A percentile compares a stretch with the other conserved stretches of the same genome.
Evolutionary conservation across 2,888 invertebrate genomes (phyloP).

Genomic region (Synanthedon formicaeformis): DNA sequence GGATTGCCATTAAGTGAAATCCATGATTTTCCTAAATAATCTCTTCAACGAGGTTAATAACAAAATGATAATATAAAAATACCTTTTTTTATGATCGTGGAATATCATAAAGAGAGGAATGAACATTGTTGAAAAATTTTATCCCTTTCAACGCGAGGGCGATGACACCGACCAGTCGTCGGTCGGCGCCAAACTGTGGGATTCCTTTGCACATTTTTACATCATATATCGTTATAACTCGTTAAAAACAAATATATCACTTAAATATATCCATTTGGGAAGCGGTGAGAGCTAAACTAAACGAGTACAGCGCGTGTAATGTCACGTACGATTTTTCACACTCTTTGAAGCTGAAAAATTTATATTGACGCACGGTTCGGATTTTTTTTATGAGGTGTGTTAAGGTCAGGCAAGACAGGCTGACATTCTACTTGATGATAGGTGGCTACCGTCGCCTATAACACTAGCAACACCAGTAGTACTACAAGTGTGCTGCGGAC

Average conservation of each 20-base stretch:
- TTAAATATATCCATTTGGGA: conserved; percentile 4
- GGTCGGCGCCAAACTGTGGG: conserved; percentile 7
- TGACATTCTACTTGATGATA: too few relatives aligned
- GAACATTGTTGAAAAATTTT: not conserved
- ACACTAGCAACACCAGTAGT: too few relatives aligned
- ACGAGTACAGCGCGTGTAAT: conserved; percentile 2
- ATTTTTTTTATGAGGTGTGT: not conserved
- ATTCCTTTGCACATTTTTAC: conserved; percentile 7
- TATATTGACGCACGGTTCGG: not conserved
- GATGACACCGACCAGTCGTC: conserved; percentile 4
- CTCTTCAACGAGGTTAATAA: conserved; percentile 5
- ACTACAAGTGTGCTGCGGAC: too few relatives aligned
- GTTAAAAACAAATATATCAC: conserved; percentile 11
- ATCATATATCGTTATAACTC: conserved; percentile 4
- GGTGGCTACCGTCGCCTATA: too few relatives aligned
- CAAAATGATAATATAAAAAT: not conserved
- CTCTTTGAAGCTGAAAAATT: not conserved
- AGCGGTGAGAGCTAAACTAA: conserved; percentile 6
- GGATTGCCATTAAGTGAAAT: not conserved
- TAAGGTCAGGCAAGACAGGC: too few relatives aligned
- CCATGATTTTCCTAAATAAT: conserved; percentile 1
- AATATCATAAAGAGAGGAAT: not conserved
- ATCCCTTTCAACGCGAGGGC: conserved; percentile 1
- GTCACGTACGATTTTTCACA: not conserved
- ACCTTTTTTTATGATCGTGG: too few relatives aligned